phyloP scores from a whole-genome alignment of 2,888 invertebrate species.

The Tineola bisselliella region DNA sequence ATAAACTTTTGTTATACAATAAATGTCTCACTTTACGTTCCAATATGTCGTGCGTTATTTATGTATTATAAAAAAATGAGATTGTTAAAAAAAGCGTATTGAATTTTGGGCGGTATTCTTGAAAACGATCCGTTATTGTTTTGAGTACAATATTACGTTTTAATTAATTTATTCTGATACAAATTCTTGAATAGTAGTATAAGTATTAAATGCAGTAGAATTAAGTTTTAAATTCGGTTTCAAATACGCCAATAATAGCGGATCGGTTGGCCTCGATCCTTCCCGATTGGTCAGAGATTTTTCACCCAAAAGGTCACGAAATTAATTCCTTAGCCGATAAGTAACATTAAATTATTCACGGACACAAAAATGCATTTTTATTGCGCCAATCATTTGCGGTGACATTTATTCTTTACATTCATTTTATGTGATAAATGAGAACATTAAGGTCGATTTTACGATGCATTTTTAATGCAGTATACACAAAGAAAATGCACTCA shows the following conservation, averaged over 20 bases:
- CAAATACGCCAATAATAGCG: neutral
- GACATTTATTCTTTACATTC: neutral
- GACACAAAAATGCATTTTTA: neutral
- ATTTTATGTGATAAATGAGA: neutral
- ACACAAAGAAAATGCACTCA: no score
- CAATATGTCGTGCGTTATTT: constrained; percentile 1
- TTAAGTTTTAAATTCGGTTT: neutral
- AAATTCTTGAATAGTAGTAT: no score
- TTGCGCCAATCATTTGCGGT: neutral
- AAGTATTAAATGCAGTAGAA: no score
- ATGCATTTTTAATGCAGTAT: neutral
- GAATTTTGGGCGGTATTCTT: neutral
- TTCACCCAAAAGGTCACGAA: constrained; percentile 33
- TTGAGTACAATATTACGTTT: no score
- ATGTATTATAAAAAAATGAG: constrained; percentile 1
- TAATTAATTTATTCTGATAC: no score
- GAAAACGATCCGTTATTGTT: neutral
- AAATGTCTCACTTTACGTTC: neutral
- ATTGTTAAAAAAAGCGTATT: neutral
- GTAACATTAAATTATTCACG: constrained; percentile 1
- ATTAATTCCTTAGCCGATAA: constrained; percentile 19
- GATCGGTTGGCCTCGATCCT: constrained; percentile 31
- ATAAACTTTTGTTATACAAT: neutral
- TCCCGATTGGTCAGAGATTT: constrained; percentile 26
- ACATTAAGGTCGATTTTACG: neutral